Evolutionary conservation across 2,888 invertebrate genomes (phyloP), one percentile per base, ranked within the genome.

Genomic region (Sturmia bella): DNA sequence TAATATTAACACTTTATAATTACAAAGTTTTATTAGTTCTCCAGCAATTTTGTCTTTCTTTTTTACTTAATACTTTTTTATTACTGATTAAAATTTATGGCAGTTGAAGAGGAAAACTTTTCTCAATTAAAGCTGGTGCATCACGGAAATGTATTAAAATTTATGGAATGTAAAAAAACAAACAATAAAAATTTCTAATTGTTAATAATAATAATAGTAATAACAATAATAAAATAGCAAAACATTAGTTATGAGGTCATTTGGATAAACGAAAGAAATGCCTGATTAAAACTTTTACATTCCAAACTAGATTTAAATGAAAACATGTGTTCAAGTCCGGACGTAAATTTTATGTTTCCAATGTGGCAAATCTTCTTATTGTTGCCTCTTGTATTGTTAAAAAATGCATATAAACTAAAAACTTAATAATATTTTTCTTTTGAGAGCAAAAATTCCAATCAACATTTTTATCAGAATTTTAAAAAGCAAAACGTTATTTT

Each of bases 201-300:
- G 12, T 74, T 45, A 52, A 56, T 37, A 24, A 61, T 52, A 52
- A 56, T 37, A 24, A 61, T 52, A 68, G 9, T 7, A 32, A 32
- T 32, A 32, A 32, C 9, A 32, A 32, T 7, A n/a, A 21, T 17
- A 37, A 17, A 41, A 69, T 17, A 11, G 13, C 13, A 50, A n/a
- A 68, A 56, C 19, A 61, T 63, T 43, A 43, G 43, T 52, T 63
- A 41, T 73, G 73, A 73, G 63, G 73, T 73, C 63, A 73, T 63
- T 37, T 13, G 15, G 37, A 63, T 56, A 64, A 45, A 59, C 9
- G 57, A 72, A 73, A 41, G 39, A 59, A 59, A 24, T 64, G 32
- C 21, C 4, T 21, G 45, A 73, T 63, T 37, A 56, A 64, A 73
- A 52, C 17, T 15, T 21, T 24, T 32, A 13, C 6, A 13, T 68